phyloP scores from a whole-genome alignment of 2,113 vertebrate genomes.

The Hippoglossus stenolepis region DNA sequence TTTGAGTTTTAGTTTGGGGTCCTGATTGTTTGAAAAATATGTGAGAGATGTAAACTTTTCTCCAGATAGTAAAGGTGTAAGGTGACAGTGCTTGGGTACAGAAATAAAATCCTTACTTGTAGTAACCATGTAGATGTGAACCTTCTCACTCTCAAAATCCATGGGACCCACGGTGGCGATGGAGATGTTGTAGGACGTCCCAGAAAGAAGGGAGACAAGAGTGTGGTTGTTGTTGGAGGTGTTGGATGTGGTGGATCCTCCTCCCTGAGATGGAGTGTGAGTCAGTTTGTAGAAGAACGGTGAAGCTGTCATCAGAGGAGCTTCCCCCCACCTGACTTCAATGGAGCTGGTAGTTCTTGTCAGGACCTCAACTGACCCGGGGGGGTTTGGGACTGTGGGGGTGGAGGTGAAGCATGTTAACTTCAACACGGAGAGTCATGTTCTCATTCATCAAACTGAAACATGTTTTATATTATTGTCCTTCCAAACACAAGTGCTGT shows the following conservation, averaged over 20 bases:
- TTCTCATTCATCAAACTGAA: not conserved
- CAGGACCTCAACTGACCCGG: conserved; percentile 44
- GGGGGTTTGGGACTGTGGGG: conserved; percentile 75
- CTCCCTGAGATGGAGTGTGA: fast-evolving
- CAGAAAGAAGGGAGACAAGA: conserved; percentile 59
- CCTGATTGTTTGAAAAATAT: no score
- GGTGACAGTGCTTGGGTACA: not conserved
- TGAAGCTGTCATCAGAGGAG: conserved; percentile 49
- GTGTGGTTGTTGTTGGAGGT: not conserved
- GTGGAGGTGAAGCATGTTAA: not conserved
- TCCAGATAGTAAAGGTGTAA: not conserved
- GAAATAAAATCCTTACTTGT: conserved; percentile 73
- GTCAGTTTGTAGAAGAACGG: conserved; percentile 57
- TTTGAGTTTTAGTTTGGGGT: no score
- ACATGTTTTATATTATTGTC: not conserved
- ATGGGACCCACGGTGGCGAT: conserved; percentile 61
- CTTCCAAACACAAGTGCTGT: not conserved
- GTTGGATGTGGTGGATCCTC: fast-evolving
- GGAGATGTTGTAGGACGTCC: conserved; percentile 71
- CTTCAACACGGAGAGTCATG: not conserved
- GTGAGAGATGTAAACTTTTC: no score
- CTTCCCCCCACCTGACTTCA: conserved; percentile 42
- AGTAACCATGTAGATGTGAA: not conserved
- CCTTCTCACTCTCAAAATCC: conserved; percentile 49
- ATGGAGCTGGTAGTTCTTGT: conserved; percentile 51